Percentiles rank a stretch among this genome's conserved stretches.
phyloP scores from a whole-genome alignment of 2,113 vertebrate species.

The Amphiprion percula region DNA sequence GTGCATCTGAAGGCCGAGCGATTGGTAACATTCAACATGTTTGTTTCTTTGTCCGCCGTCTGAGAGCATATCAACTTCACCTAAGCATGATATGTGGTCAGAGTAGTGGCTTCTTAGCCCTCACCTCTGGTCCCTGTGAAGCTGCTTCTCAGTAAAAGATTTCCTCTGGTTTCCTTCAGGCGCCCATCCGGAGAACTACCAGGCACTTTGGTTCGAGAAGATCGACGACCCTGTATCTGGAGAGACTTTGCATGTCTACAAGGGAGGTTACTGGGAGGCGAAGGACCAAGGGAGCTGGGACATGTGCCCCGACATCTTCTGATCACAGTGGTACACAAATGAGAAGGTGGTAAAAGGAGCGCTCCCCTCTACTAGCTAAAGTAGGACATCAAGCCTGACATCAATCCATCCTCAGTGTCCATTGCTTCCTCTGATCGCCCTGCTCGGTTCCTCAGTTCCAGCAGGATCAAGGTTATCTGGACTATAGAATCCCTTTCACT shows the following conservation, averaged over 20 bases:
- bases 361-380: not conserved
- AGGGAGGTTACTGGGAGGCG: conserved; percentile 95
- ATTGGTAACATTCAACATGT: not conserved
- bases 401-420: not conserved
- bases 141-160: not conserved
- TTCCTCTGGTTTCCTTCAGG: conserved; percentile 71
- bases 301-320: conserved; percentile 92
- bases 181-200: conserved; percentile 88
- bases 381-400: conserved; percentile 11
- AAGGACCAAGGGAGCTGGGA: conserved; percentile 90
- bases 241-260: conserved; percentile 92
- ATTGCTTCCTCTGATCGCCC: conserved; percentile 6
- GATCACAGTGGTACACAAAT: conserved; percentile 43
- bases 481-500: conserved; percentile 37
- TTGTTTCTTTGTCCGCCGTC: not conserved
- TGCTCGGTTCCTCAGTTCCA: not conserved
- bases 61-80: not conserved
- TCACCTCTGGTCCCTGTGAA: not conserved
- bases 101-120: conserved; percentile 7
- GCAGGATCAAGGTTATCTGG: conserved; percentile 43
- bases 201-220: conserved; percentile 93
- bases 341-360: conserved; percentile 12
- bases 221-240: conserved; percentile 88
- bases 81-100: conserved; percentile 14
- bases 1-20: not conserved